These are phyloP conservation scores for Morpho achilles DNA, from an alignment of 2,888 invertebrate species.

Conservation along the genomic window DNA sequence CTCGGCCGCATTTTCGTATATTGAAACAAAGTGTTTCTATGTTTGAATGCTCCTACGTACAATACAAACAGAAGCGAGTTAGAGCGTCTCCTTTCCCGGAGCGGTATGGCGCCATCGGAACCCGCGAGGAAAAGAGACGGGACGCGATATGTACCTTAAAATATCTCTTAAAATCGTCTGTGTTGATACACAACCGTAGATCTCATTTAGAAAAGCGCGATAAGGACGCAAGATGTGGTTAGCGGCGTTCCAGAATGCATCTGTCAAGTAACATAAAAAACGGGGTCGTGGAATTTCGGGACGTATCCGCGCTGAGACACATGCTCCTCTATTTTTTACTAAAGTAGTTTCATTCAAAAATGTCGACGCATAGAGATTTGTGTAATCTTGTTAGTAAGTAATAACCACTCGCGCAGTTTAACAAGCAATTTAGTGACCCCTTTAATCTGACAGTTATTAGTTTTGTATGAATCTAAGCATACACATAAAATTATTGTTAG, in stretches of 20 bases:
- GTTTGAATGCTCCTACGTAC: constrained; percentile 59
- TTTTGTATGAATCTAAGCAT: constrained; percentile 19
- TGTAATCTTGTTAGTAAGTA: constrained; percentile 72
- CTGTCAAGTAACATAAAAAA: constrained; percentile 74
- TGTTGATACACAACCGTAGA: constrained; percentile 56
- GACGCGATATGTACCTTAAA: constrained; percentile 55
- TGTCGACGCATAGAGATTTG: constrained; percentile 72
- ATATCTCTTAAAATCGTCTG: constrained; percentile 62
- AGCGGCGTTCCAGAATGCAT: constrained; percentile 75
- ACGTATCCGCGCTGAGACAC: constrained; percentile 65
- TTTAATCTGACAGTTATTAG: constrained; percentile 19
- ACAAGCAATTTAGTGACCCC: constrained; percentile 57
- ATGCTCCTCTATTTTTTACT: constrained; percentile 72
- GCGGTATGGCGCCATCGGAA: constrained; percentile 56
- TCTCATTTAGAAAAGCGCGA: constrained; percentile 62
- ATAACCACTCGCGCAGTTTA: constrained; percentile 49
- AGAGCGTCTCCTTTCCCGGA: constrained; percentile 50
- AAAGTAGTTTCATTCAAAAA: constrained; percentile 74
- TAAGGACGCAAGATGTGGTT: constrained; percentile 76
- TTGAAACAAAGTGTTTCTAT: constrained; percentile 57
- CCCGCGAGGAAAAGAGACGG: constrained; percentile 63
- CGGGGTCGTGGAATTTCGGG: constrained; percentile 72
- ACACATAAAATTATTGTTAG: constrained; percentile 3
- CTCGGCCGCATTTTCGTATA: constrained; percentile 34
- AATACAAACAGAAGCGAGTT: constrained; percentile 66